Evolutionary conservation across 1,140 invertebrate species (phyloP).

Genomic region (Glomeris maerens): DNA sequence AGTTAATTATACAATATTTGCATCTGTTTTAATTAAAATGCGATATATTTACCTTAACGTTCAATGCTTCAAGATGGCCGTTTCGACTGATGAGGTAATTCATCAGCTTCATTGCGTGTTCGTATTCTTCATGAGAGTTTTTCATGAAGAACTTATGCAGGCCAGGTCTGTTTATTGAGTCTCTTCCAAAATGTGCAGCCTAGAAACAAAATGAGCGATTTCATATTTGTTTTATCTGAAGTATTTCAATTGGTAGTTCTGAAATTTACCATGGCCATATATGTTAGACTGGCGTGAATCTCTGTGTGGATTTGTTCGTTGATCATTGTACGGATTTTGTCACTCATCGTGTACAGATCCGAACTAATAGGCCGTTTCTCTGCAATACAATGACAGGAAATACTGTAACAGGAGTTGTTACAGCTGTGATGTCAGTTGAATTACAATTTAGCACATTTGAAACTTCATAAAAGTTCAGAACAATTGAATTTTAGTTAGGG

Average conservation of each 20-base stretch:
- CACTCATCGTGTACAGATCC: background rate
- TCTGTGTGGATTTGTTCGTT: background rate
- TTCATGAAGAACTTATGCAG: slow-evolving; percentile 79
- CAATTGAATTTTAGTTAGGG: background rate
- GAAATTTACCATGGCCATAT: slow-evolving; percentile 1
- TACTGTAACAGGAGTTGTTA: background rate
- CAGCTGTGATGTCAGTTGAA: background rate
- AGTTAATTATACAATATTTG: too few relatives aligned
- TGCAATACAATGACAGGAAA: background rate
- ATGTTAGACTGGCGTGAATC: slow-evolving; percentile 1
- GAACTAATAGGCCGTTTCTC: background rate
- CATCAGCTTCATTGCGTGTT: slow-evolving; percentile 79
- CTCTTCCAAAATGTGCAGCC: slow-evolving; percentile 65
- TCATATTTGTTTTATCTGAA: background rate
- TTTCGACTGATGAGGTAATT: slow-evolving; percentile 81
- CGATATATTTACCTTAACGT: slow-evolving; percentile 49
- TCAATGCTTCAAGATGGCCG: slow-evolving; percentile 43
- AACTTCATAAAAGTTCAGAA: background rate
- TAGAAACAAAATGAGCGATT: slow-evolving; percentile 32
- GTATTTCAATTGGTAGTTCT: background rate
- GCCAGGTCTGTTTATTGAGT: slow-evolving; percentile 63
- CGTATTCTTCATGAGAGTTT: slow-evolving; percentile 67
- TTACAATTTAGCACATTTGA: background rate
- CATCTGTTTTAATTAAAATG: too few relatives aligned
- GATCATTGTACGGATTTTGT: background rate